These are phyloP conservation scores for Tinamus guttatus DNA, from an alignment of 2,113 vertebrate genomes.

Conservation along the genomic window DNA sequence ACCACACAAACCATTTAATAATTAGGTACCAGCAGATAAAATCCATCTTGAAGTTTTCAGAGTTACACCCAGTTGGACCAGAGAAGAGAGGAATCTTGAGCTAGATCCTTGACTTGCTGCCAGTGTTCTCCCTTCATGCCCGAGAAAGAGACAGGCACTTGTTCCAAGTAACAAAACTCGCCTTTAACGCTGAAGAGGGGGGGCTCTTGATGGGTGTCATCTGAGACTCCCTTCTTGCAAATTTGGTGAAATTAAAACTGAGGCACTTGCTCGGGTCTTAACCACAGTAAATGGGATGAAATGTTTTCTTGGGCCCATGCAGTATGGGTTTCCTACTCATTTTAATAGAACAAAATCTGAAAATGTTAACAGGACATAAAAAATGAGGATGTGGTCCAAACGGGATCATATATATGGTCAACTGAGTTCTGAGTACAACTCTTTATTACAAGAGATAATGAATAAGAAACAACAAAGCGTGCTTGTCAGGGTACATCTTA, in stretches of 20 bases:
- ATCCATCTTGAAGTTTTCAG: slow-evolving; percentile 1
- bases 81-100: background rate
- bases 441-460: background rate
- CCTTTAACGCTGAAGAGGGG: background rate
- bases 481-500: background rate
- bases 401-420: background rate
- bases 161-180: background rate
- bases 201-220: background rate
- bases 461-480: background rate
- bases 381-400: background rate
- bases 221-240: background rate
- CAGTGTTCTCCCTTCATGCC: background rate
- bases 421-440: background rate
- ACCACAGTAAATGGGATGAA: background rate
- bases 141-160: background rate
- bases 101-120: background rate
- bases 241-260: background rate
- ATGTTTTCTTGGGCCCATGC: background rate
- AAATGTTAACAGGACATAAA: background rate
- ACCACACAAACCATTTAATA: slow-evolving; percentile 45
- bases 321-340: background rate
- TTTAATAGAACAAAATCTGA: background rate
- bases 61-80: slow-evolving; percentile 2
- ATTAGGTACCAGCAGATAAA: slow-evolving; percentile 48
- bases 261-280: background rate